These are phyloP conservation scores for Champsocephalus gunnari DNA, from an alignment of 2,797 vertebrate genomes.

Conservation along the genomic window DNA sequence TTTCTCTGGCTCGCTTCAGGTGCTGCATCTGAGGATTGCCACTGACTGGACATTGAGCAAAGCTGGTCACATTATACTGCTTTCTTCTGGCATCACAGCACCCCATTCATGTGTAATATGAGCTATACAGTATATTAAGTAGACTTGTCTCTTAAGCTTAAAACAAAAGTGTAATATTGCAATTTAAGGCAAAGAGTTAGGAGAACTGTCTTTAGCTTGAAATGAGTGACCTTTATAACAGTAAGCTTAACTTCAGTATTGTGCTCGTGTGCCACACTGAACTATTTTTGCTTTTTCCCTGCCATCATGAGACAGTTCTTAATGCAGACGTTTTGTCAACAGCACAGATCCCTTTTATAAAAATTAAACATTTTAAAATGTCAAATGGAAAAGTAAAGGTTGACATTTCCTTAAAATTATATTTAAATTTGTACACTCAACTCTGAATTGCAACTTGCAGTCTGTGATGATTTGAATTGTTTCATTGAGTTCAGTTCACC, in stretches of 20 bases:
- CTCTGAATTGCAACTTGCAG: background rate
- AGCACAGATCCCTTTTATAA: background rate
- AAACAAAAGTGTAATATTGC: too few species aligned
- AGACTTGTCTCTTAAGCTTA: too few species aligned
- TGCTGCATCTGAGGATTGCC: constrained; percentile 20
- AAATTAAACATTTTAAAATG: background rate
- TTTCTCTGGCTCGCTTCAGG: constrained; percentile 36
- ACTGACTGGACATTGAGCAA: constrained; percentile 4
- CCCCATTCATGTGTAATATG: background rate
- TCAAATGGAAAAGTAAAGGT: background rate
- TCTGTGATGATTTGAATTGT: background rate
- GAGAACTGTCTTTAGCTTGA: background rate
- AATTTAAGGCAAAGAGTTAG: too few species aligned
- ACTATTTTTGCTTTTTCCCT: background rate
- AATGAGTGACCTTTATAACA: background rate
- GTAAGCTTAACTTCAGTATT: background rate
- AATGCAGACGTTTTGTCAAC: background rate
- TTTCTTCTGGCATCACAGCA: background rate
- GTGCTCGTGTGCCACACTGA: too few species aligned
- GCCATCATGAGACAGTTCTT: background rate
- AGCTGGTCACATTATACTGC: constrained; percentile 8
- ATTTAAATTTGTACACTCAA: background rate
- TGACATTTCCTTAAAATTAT: background rate
- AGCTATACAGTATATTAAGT: background rate
- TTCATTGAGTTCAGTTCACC: background rate